phyloP scores from a whole-genome alignment of 2,113 vertebrate genomes.

The Odobenus rosmarus region DNA sequence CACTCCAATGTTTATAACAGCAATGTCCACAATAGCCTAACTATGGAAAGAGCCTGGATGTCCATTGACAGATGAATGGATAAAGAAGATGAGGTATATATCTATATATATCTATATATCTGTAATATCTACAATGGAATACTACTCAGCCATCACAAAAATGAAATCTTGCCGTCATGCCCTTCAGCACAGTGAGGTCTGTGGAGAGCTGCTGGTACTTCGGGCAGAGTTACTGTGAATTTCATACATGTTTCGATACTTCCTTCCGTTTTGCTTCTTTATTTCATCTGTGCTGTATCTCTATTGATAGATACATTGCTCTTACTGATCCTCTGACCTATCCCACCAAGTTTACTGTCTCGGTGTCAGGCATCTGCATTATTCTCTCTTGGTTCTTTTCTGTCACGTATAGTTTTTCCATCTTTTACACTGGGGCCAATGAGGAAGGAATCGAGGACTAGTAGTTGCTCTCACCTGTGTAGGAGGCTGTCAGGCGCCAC shows the following conservation, averaged over 20 bases:
- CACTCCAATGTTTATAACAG: no score
- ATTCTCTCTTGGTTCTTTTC: slow-evolving; percentile 72
- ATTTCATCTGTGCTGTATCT: slow-evolving; percentile 77
- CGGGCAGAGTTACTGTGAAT: slow-evolving; percentile 76
- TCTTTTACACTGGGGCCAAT: slow-evolving; percentile 69
- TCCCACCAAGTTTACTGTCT: slow-evolving; percentile 69
- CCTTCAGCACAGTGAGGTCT: slow-evolving; percentile 70
- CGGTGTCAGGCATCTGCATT: slow-evolving; percentile 55
- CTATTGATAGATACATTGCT: slow-evolving; percentile 75
- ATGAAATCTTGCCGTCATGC: slow-evolving; percentile 38
- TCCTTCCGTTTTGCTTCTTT: slow-evolving; percentile 77
- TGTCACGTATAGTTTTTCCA: slow-evolving; percentile 61
- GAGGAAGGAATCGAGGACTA: slow-evolving; percentile 69
- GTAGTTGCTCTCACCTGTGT: slow-evolving; percentile 60
- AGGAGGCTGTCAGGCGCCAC: slow-evolving; percentile 67
- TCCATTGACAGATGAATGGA: no score
- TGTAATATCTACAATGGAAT: no score
- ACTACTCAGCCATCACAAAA: no score
- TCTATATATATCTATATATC: no score
- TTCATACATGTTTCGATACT: slow-evolving; percentile 75
- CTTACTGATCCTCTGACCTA: slow-evolving; percentile 77
- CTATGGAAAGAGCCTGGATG: no score
- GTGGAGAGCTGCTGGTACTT: slow-evolving; percentile 81
- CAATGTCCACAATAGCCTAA: no score
- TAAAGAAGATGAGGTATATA: no score